Evolutionary conservation across 2,888 invertebrate genomes (phyloP).

Genomic region (Andrena haemorrhoa): DNA sequence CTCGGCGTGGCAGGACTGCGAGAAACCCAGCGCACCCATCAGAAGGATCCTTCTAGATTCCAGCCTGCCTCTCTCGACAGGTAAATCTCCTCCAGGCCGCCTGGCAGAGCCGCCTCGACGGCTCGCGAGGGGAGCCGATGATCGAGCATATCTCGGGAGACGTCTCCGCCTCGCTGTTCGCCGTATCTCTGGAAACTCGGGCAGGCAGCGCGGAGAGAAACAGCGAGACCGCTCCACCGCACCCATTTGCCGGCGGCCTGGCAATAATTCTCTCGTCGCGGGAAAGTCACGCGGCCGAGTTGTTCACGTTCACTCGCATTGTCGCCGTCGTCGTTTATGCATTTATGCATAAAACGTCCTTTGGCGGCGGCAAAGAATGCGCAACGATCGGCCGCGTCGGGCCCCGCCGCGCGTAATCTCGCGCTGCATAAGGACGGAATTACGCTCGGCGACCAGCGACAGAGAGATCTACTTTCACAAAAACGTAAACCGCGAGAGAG

Average conservation of each 20-base stretch:
- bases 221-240: conserved; percentile 48
- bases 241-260: conserved; percentile 37
- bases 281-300: conserved; percentile 43
- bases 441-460: conserved; percentile 46
- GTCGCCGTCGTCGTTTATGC: conserved; percentile 35
- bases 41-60: neutral
- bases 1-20: neutral
- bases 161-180: neutral
- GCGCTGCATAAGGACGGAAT: conserved; percentile 56
- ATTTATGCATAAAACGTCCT: conserved; percentile 49
- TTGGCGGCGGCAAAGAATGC: conserved; percentile 45
- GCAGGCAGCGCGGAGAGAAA: neutral
- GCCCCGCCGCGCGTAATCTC: conserved; percentile 39
- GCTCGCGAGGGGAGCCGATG: neutral
- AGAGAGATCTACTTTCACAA: conserved; percentile 64
- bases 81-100: neutral
- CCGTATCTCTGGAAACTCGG: conserved; percentile 9
- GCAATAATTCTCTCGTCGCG: conserved; percentile 43
- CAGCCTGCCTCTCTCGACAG: no score
- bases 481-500: conserved; percentile 52
- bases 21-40: neutral
- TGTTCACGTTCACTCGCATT: neutral
- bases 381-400: conserved; percentile 12
- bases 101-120: neutral
- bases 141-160: neutral